Percentiles rank a stretch among this genome's conserved stretches.
These are phyloP conservation scores for Eulimnadia texana DNA, from an alignment of 1,140 invertebrate species.

Conservation along the genomic window DNA sequence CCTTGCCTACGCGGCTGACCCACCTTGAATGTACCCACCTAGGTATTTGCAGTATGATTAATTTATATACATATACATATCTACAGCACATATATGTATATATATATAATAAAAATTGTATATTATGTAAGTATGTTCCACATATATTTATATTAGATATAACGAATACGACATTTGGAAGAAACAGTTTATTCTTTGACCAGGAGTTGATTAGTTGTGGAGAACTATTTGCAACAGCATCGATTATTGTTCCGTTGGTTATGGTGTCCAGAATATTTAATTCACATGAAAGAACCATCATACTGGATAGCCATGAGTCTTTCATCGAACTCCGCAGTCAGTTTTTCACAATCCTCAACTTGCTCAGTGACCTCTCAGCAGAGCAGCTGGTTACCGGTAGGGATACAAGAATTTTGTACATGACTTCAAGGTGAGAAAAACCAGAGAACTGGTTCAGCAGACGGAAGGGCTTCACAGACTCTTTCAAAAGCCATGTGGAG, in stretches of 20 bases:
- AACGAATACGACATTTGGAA: too few species aligned
- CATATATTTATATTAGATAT: too few species aligned
- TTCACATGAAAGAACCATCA: neutral
- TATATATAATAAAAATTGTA: too few species aligned
- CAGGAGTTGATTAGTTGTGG: neutral
- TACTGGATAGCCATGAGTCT: neutral
- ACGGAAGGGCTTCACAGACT: neutral
- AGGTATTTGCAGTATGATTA: too few species aligned
- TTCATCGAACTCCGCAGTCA: neutral
- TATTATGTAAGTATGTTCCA: too few species aligned
- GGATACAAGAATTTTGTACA: slow-evolving; percentile 1
- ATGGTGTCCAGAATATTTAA: neutral
- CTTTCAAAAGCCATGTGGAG: slow-evolving; percentile 4
- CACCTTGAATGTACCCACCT: too few species aligned
- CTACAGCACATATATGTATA: too few species aligned
- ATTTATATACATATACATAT: too few species aligned
- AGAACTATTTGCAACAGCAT: neutral
- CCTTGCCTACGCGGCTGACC: too few species aligned
- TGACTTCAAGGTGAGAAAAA: neutral
- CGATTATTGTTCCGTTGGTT: neutral
- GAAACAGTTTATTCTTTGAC: neutral
- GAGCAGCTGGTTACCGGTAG: slow-evolving; percentile 5
- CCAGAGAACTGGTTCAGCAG: slow-evolving; percentile 3
- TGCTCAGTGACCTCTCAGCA: neutral
- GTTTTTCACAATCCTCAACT: neutral